Percentiles rank a stretch among this genome's conserved stretches.
phyloP scores from a whole-genome alignment of 2,113 vertebrate genomes.

The Hiodon tergisus region DNA sequence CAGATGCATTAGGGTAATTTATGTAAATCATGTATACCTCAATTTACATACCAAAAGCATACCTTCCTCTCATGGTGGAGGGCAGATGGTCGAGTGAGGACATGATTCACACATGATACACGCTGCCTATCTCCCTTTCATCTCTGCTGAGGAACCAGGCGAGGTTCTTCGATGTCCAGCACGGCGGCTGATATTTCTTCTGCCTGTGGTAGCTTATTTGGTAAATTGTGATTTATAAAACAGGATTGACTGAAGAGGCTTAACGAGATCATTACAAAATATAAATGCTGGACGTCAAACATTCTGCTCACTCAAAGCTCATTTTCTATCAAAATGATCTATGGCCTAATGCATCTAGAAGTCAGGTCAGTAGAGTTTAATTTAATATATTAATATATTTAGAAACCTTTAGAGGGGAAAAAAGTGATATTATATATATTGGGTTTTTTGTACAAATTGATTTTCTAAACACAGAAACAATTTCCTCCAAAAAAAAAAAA shows the following conservation, averaged over 20 bases:
- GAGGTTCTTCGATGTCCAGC: background rate
- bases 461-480: too few relatives aligned
- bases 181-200: background rate
- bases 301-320: background rate
- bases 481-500: too few relatives aligned
- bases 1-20: slow-evolving; percentile 9
- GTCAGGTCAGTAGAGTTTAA: slow-evolving; percentile 2
- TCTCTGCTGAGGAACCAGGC: background rate
- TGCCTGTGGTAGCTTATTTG: background rate
- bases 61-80: slow-evolving; percentile 5
- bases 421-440: too few relatives aligned
- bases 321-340: background rate
- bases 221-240: slow-evolving; percentile 15
- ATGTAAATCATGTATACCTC: background rate
- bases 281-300: background rate
- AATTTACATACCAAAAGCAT: background rate
- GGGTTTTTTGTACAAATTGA: too few relatives aligned
- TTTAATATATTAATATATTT: too few relatives aligned
- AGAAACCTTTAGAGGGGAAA: too few relatives aligned
- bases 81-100: background rate
- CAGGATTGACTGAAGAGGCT: too few relatives aligned
- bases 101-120: slow-evolving; percentile 1
- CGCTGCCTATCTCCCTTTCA: background rate
- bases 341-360: background rate
- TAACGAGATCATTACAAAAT: background rate